Base-by-base conservation (phyloP, 2,888 invertebrate species). In the Rhyacophila evoluta region DNA sequence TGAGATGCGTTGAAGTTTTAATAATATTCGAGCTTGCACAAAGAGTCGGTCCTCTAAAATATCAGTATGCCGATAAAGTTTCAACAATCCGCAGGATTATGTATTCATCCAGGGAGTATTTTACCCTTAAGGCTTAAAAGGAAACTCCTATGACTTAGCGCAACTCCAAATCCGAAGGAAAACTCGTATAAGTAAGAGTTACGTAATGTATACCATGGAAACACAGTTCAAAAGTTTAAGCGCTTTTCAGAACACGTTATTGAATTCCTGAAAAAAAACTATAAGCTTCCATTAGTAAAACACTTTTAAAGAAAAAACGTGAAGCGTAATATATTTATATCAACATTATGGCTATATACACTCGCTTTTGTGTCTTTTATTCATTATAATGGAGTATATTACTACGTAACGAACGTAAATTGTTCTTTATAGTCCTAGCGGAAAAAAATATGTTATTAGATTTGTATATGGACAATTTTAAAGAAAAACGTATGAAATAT, bases 171-270 rank as follows among this genome's bases (percentile, higher is more conserved):
- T 55, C 55, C 55, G 25, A 55, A 55, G 55, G 55, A 55, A 55
- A 55, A 55, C 55, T 55, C 19, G 19, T 19, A 55, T 55, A 55
- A 55, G 55, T 55, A 55, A 1, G 55, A 15, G 25, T 25, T 55
- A 25, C 55, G 55, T 55, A 55, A 55, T 55, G 25, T 55, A 55
- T 55, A 55, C 55, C 15, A 55, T 25, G 10, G 19, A 55, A 55
- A 55, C 8, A 19, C 8, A 19, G 55, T 25, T 25, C 55, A 55
- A 25, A 55, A 55, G 74, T 39, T 15, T 27, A 69, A 74, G 74
- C 69, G 33, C 36, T 29, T 27, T 67, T 25, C 68, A 68, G 74
- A 38, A 68, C 36, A 38, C 69, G 68, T 69, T 68, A 55, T 74
- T 74, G 77, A 67, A 38, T 72, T 28, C 11, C 12, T 11, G 10